Evolutionary conservation across 2,797 vertebrate species (phyloP), one percentile per base, ranked within the genome.

Genomic region (Myiothlypis coronata): DNA sequence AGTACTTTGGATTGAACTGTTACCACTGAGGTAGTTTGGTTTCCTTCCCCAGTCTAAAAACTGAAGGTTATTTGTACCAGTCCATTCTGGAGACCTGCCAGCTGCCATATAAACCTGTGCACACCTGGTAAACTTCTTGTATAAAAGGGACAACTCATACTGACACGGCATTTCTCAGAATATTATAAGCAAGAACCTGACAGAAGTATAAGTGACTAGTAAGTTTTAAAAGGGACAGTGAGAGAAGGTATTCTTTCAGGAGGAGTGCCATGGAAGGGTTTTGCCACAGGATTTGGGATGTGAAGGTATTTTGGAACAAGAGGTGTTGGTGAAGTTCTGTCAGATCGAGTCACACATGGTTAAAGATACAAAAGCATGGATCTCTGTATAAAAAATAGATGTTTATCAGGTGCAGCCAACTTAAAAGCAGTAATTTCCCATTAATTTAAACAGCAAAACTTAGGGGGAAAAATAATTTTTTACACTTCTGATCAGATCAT

Each of bases 381-480:
- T 55, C 41, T 47, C 41, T 26, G 69, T 41, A 37, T 8, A 55
- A 60, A 72, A 86, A 52, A 5, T 1, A 63, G 10, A 47, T 43
- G 22, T 41, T 85, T 86, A 24, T 35, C 50, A 64, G 20, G 10
- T 44, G 46, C 47, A 85, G 22, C 21, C 59, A 67, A 87, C 21
- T 71, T 79, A 49, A 79, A 78, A 68, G 9, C 21, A 82, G 2
- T 37, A 15, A 52, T n/a, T 64, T 79, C n/a, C 12, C 15, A 43
- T 69, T 2, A 32, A 87, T 56, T 44, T 49, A 65, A 90, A 71
- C 16, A 52, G 14, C 8, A 55, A 53, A 89, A 67, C 8, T 9
- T 30, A 6, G 5, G 7, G 8, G 2, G 0, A 0, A 0, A 35
- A 24, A 14, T 3, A 61, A 22, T 34, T 32, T 15, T 57, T 55